Percentiles rank a stretch among this genome's conserved stretches.
phyloP scores from a whole-genome alignment of 2,888 invertebrate species.

The Gibbula magus region DNA sequence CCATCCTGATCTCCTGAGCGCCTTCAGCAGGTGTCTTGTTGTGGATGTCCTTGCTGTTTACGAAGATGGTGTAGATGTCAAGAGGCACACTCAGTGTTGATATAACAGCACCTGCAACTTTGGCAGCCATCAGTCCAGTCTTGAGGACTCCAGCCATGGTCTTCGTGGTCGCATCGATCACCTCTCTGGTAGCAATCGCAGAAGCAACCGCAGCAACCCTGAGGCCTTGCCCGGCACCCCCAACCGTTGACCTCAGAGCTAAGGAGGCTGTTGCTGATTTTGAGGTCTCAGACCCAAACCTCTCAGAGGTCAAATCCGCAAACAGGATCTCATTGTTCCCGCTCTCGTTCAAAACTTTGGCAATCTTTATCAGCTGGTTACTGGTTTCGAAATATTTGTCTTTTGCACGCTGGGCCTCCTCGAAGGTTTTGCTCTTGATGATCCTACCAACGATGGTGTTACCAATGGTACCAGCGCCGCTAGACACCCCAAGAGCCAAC shows the following conservation, averaged over 20 bases:
- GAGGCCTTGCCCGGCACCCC: background rate
- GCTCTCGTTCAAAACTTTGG: background rate
- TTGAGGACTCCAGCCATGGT: background rate
- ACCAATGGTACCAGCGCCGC: background rate
- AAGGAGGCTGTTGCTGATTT: background rate
- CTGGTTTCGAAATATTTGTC: background rate
- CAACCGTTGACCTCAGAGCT: background rate
- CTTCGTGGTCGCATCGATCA: background rate
- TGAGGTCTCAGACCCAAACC: background rate
- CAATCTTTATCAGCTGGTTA: background rate
- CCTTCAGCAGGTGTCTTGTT: background rate
- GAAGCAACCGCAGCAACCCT: background rate
- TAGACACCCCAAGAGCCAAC: background rate
- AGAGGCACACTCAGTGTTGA: background rate
- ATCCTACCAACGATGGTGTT: background rate
- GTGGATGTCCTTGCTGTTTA: background rate
- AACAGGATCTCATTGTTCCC: background rate
- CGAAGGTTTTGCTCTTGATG: background rate
- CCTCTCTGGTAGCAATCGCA: background rate
- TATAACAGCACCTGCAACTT: background rate
- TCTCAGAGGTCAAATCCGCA: background rate
- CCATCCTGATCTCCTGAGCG: background rate
- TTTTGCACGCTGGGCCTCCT: background rate
- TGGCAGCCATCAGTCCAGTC: background rate
- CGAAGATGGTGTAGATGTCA: background rate